Conservation (phyloP, 2,888 invertebrate genomes). For the Polylopha cassiicola region DNA sequence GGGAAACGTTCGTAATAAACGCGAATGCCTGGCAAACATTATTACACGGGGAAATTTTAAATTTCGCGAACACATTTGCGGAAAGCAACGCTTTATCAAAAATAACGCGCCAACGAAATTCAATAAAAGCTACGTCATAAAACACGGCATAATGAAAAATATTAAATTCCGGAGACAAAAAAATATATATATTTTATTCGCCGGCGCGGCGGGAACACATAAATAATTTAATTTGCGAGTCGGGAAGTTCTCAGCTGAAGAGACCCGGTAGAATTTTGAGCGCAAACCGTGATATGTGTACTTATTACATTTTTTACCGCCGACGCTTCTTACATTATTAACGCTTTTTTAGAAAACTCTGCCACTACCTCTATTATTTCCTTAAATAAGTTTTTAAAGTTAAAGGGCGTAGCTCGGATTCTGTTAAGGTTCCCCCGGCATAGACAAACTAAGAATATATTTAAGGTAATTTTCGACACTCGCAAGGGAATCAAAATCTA, state of each 20-base stretch:
- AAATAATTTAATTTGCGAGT: slow-evolving; percentile 57
- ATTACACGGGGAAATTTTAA: slow-evolving; percentile 40
- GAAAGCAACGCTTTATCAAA: slow-evolving; percentile 52
- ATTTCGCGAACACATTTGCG: slow-evolving; percentile 36
- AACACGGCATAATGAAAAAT: slow-evolving; percentile 66
- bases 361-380: neutral
- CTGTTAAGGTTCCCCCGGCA: too few relatives aligned
- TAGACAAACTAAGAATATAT: too few relatives aligned
- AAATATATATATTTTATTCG: slow-evolving; percentile 46
- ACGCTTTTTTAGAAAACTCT: slow-evolving; percentile 8
- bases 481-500: too few relatives aligned
- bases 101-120: slow-evolving; percentile 62
- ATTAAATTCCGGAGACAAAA: slow-evolving; percentile 68
- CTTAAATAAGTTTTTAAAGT: too few relatives aligned
- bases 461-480: too few relatives aligned
- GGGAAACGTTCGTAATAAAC: too few relatives aligned
- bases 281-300: slow-evolving; percentile 13
- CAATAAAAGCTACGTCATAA: slow-evolving; percentile 62
- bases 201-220: slow-evolving; percentile 41
- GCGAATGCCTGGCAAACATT: slow-evolving; percentile 8
- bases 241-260: slow-evolving; percentile 34
- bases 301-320: slow-evolving; percentile 17
- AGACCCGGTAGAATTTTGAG: slow-evolving; percentile 7
- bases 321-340: slow-evolving; percentile 8
- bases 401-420: too few relatives aligned